A percentile compares a stretch with the other conserved stretches of the same genome.
Conservation (phyloP, 2,888 invertebrate species). For the Coecobrya sp. region DNA sequence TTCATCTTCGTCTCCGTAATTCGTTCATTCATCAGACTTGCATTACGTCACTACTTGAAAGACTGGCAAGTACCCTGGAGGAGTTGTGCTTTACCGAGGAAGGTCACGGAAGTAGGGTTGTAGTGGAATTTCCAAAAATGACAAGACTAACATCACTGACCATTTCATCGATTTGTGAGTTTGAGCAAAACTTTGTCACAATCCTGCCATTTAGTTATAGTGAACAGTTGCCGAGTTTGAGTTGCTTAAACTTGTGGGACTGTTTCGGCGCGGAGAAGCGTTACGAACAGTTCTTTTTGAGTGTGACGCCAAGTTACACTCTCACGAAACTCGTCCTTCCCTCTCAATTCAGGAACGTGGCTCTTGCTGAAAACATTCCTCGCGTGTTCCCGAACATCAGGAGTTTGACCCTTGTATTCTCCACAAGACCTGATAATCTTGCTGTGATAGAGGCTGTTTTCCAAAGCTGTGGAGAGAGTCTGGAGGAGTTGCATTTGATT, state of each 20-base stretch:
- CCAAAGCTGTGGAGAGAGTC: conserved; percentile 68
- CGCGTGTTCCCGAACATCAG: conserved; percentile 74
- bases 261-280: conserved; percentile 79
- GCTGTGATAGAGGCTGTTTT: conserved; percentile 79
- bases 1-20: conserved; percentile 79
- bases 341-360: conserved; percentile 78
- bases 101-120: conserved; percentile 72
- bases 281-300: conserved; percentile 72
- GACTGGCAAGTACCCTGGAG: conserved; percentile 75
- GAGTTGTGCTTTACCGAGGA: conserved; percentile 73
- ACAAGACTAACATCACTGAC: conserved; percentile 75
- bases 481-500: conserved; percentile 78
- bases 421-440: conserved; percentile 77
- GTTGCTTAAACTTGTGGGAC: conserved; percentile 75
- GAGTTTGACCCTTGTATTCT: conserved; percentile 80
- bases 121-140: conserved; percentile 74
- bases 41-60: conserved; percentile 75
- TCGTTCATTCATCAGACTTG: conserved; percentile 75
- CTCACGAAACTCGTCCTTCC: conserved; percentile 77
- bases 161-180: conserved; percentile 81
- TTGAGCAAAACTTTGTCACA: conserved; percentile 76
- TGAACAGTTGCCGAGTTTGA: conserved; percentile 75
- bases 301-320: conserved; percentile 68
- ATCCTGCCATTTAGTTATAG: conserved; percentile 81
- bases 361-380: conserved; percentile 73